These are phyloP conservation scores for Perizoma affinitatum DNA, from an alignment of 2,888 invertebrate species.

Conservation along the genomic window DNA sequence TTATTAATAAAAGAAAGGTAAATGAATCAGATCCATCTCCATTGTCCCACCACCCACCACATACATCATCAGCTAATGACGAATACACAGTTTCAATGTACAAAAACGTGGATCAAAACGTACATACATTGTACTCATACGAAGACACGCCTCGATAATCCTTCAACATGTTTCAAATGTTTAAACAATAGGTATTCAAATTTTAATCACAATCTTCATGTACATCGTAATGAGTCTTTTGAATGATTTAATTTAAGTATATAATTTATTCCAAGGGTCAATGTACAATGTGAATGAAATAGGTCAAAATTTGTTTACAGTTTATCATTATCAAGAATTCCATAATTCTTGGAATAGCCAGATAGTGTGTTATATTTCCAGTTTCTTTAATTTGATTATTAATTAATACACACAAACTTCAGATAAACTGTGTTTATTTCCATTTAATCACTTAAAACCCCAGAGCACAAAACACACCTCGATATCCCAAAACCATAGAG, in stretches of 20 bases:
- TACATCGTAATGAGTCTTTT: slow-evolving; percentile 22
- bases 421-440: no score
- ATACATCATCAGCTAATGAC: slow-evolving; percentile 21
- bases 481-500: no score
- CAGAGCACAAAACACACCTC: no score
- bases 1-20: no score
- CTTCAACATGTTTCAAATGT: slow-evolving; percentile 24
- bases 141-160: slow-evolving; percentile 29
- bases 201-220: slow-evolving; percentile 26
- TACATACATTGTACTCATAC: slow-evolving; percentile 9
- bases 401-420: no score
- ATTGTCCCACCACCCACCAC: slow-evolving; percentile 22
- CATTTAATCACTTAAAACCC: no score
- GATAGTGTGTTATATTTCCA: no score
- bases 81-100: slow-evolving; percentile 1
- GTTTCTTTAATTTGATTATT: no score
- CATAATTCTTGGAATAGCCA: no score
- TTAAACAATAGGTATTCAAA: slow-evolving; percentile 35
- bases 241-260: slow-evolving; percentile 18
- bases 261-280: slow-evolving; percentile 15
- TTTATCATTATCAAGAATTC: no score
- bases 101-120: slow-evolving; percentile 2
- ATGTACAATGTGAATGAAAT: slow-evolving; percentile 1
- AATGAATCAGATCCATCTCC: neutral
- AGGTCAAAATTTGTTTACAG: no score